phyloP scores from a whole-genome alignment of 2,797 vertebrate species.

The Eleutherodactylus coqui region DNA sequence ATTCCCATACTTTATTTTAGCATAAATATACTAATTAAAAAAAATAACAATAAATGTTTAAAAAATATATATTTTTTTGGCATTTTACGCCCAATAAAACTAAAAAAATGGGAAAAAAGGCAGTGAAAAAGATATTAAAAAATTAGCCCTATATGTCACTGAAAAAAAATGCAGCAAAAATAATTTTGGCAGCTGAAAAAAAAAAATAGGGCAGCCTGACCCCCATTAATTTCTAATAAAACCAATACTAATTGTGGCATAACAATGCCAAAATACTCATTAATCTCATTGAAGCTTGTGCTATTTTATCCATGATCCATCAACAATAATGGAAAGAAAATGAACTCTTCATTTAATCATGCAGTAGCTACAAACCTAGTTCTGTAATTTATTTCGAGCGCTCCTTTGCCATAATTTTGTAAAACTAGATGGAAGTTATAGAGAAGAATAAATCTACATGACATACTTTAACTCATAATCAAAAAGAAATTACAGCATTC shows the following conservation, averaged over 20 bases:
- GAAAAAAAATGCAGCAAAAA: too few species aligned
- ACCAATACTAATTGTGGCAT: background rate
- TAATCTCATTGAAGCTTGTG: background rate
- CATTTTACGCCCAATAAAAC: too few species aligned
- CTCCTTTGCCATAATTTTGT: background rate
- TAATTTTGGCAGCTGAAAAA: too few species aligned
- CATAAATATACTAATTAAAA: too few species aligned
- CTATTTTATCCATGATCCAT: background rate
- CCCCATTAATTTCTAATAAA: background rate
- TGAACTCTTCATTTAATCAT: background rate
- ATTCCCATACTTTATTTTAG: too few species aligned
- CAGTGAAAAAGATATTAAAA: too few species aligned
- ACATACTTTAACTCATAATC: slow-evolving; percentile 16
- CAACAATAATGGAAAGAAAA: background rate
- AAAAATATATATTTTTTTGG: too few species aligned
- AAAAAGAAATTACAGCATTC: slow-evolving; percentile 7
- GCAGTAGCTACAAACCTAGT: background rate
- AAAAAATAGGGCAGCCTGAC: too few species aligned
- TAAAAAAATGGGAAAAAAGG: too few species aligned
- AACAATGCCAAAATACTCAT: background rate
- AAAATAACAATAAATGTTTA: too few species aligned
- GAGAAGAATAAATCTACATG: background rate
- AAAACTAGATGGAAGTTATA: background rate
- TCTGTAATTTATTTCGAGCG: background rate
- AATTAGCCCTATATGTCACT: too few species aligned